Evolutionary conservation across 2,113 vertebrate genomes (phyloP).

Genomic region (Picathartes gymnocephalus): DNA sequence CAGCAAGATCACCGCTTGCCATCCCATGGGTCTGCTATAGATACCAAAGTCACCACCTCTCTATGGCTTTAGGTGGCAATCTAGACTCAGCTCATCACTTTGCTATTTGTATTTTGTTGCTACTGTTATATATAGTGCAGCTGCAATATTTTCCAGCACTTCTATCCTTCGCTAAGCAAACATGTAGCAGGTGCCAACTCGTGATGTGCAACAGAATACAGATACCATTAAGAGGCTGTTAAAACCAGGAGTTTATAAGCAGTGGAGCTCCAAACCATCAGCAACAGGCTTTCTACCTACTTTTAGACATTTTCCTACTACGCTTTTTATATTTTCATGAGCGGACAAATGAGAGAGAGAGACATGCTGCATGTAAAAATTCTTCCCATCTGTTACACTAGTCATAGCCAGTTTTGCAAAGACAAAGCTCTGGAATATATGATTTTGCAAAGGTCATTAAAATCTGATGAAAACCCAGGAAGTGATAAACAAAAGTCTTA

Average conservation of each 20-base stretch:
- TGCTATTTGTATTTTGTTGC: neutral
- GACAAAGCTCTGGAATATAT: neutral
- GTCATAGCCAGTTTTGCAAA: neutral
- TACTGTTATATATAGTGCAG: neutral
- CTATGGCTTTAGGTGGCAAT: neutral
- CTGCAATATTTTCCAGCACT: neutral
- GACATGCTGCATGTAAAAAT: neutral
- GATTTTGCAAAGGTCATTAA: neutral
- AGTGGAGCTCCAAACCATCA: neutral
- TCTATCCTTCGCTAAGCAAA: neutral
- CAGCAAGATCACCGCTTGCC: neutral
- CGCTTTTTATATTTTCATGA: neutral
- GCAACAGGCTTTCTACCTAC: neutral
- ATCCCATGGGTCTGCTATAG: neutral
- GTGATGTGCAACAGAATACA: neutral
- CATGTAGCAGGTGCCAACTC: neutral
- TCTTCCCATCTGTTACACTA: neutral
- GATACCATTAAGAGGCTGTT: neutral
- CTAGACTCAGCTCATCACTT: neutral
- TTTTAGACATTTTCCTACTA: neutral
- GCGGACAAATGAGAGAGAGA: neutral
- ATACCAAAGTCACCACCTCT: neutral
- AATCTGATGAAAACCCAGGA: neutral
- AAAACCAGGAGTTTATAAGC: neutral
- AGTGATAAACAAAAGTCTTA: neutral